Evolutionary conservation across 2,797 vertebrate genomes (phyloP).

Genomic region (Sebastes glaucus): DNA sequence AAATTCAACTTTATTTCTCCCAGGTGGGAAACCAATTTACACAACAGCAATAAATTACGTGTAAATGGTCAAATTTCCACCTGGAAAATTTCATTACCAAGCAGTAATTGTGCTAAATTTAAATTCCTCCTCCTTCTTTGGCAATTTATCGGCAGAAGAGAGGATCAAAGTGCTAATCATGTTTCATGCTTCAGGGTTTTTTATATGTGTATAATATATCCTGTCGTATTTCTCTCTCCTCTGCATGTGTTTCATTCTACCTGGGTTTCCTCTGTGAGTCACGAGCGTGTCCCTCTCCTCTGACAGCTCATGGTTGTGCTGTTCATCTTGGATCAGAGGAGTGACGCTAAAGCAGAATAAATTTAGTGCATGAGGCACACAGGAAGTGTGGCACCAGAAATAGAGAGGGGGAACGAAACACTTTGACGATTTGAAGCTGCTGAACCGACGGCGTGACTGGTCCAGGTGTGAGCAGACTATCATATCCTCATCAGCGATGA

Average conservation of each 20-base stretch:
- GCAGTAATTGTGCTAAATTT: constrained; percentile 40
- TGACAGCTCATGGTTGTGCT: constrained; percentile 14
- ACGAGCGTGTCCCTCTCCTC: constrained; percentile 3
- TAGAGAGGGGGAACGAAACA: constrained; percentile 16
- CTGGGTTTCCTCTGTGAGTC: constrained; percentile 24
- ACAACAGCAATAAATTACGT: background rate
- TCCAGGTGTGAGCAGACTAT: constrained; percentile 43
- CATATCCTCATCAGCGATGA: background rate
- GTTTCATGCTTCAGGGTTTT: constrained; percentile 29
- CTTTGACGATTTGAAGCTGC: constrained; percentile 5
- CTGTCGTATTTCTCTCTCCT: background rate
- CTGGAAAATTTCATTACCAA: constrained; percentile 26
- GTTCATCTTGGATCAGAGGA: constrained; percentile 33
- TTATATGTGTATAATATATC: constrained; percentile 3
- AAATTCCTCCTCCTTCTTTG: constrained; percentile 27
- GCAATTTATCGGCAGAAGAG: constrained; percentile 36
- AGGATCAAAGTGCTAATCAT: constrained; percentile 54
- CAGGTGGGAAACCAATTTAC: background rate
- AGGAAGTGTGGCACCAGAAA: constrained; percentile 40
- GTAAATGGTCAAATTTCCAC: constrained; percentile 2
- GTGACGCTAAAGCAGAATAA: background rate
- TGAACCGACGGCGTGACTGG: background rate
- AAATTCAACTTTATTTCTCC: background rate
- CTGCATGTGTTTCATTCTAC: background rate
- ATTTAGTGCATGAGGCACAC: constrained; percentile 6